phyloP scores from a whole-genome alignment of 2,113 vertebrate genomes.

The Bubo bubo region DNA sequence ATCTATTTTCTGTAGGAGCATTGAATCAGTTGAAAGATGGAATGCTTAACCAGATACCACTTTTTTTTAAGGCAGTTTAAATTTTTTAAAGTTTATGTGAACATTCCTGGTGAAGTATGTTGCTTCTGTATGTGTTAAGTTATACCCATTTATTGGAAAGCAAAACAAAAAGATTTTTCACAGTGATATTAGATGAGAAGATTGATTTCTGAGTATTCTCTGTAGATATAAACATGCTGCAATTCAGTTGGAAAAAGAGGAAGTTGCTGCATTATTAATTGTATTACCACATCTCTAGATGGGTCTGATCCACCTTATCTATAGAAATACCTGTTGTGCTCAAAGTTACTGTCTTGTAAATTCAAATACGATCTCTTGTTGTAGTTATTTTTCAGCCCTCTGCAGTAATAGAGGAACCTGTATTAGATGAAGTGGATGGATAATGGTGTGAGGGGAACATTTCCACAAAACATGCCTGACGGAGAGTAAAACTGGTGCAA shows the following conservation, averaged over 20 bases:
- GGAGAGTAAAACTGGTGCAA: not conserved
- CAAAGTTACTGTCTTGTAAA: not conserved
- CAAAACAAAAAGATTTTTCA: not conserved
- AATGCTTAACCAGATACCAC: not conserved
- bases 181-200: not conserved
- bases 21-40: not conserved
- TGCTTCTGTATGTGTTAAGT: not conserved
- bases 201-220: not conserved
- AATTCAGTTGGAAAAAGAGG: not conserved
- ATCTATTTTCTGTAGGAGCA: fast-evolving
- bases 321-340: not conserved
- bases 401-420: not conserved
- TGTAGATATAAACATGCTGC: not conserved
- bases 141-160: not conserved
- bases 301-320: not conserved
- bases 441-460: fast-evolving
- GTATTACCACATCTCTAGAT: not conserved
- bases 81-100: not conserved
- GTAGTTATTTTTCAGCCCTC: not conserved
- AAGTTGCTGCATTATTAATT: not conserved
- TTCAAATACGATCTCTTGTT: not conserved
- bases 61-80: not conserved
- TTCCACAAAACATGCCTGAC: not conserved
- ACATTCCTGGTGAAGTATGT: not conserved
- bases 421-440: fast-evolving